Evolutionary conservation across 2,888 invertebrate species (phyloP), one percentile per base, ranked within the genome.

Genomic region (Cerastoderma edule): DNA sequence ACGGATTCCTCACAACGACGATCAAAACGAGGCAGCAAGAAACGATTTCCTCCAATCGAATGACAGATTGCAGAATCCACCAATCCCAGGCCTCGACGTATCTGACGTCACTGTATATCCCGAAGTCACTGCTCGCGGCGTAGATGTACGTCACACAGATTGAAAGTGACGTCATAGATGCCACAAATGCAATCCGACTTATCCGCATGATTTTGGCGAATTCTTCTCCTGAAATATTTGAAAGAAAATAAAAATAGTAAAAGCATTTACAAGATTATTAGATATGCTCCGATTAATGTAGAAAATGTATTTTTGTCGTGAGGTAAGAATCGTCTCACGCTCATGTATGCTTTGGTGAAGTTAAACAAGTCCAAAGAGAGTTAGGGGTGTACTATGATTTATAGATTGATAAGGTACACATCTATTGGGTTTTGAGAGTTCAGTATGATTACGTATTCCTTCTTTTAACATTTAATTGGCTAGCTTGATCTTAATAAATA

Each of bases 51-150:
- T 85, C 86, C 28, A 79, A 44, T 54, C 88, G 72, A 30, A 86
- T 44, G 13, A 84, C 54, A 10, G 87, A 82, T 72, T 88, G 86
- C 24, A 88, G 69, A 6, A 66, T 77, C 85, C 86, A 87, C 87
- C 86, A 88, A 39, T 85, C 73, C 88, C 88, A 88, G 0, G 87
- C 70, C n/a, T 83, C 82, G 0, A 87, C 85, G 54, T 71, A 79
- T 22, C 1, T 70, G 63, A 75, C 78, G 53, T 72, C 69, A 76
- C 84, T 85, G 75, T 83, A 85, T 0, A 87, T 75, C 8, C 87
- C 87, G 67, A 87, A 86, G 27, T 84, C 83, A 27, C 84, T 79
- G 28, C 76, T 72, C 30, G 83, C 72, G 2, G 81, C 75, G 74
- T 86, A 87, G 22, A 86, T 69, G 65, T 87, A 78, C 2, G 86